Evolutionary conservation across 2,797 vertebrate genomes (phyloP), one percentile per base, ranked within the genome.

Genomic region (Loriculus beryllinus): DNA sequence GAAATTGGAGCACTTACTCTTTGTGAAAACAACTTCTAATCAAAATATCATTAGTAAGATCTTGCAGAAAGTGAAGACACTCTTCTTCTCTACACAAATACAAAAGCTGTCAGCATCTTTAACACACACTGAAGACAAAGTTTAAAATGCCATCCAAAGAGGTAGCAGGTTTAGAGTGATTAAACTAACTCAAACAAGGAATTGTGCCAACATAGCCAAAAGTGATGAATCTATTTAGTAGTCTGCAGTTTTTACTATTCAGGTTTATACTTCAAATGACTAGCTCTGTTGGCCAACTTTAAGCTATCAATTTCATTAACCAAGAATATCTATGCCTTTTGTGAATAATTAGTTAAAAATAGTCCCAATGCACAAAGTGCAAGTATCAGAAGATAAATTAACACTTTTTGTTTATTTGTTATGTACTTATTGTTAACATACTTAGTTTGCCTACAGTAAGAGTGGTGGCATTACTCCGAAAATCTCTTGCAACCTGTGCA

Each of bases 1-100:
- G 52, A 89, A 94, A 93, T 40, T 35, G 14, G 72, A 91, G 15
- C 33, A 90, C 90, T 96, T 80, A 95, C 94, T 95, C 45, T 28
- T 91, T 52, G 26, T 84, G 43, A 60, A 90, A 95, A 77, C 63
- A 93, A 25, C 40, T 62, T 94, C 88, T 77, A 65, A 91, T 92
- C 88, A 97, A 96, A 94, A 97, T 95, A 84, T 97, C 90, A 57
- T 94, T 95, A 74, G 92, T 96, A 63, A 97, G 90, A 64, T 97
- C 93, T 75, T 96, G 86, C 43, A 97, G 96, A 94, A 97, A 97
- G 69, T 5, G 64, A 92, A 97, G 95, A 56, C 89, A 92, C 14
- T 95, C 85, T 82, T 96, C 94, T 81, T 97, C 90, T 78, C 95
- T 96, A 13, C 26, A 91, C 12, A 96, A 94, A 96, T 54, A 95